Percentiles rank a stretch among this genome's conserved stretches.
Conservation (phyloP, 2,888 invertebrate species). For the Melolontha melolontha region DNA sequence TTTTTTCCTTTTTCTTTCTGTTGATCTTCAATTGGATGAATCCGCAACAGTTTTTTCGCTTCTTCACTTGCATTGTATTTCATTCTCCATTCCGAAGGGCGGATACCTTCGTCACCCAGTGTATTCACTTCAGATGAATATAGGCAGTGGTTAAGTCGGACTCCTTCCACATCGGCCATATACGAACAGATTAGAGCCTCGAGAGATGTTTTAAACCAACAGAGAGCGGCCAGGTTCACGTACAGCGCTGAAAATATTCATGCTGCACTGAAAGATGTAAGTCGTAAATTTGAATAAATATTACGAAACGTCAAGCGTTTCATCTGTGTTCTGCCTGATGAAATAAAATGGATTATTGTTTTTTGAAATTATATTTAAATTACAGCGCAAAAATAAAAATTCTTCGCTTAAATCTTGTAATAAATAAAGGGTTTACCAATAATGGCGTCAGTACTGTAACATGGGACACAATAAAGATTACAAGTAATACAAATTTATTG, state of each 20-base stretch:
- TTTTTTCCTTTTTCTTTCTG: conserved; percentile 7
- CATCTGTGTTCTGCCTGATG: no score
- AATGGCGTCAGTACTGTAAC: no score
- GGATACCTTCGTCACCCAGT: conserved; percentile 63
- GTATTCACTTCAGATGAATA: conserved; percentile 93
- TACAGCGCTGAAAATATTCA: conserved; percentile 94
- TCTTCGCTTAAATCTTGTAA: no score
- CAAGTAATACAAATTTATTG: no score
- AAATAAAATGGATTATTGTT: no score
- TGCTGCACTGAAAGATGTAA: conserved; percentile 86
- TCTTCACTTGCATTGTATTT: conserved; percentile 50
- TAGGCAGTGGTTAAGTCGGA: conserved; percentile 91
- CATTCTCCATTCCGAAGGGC: conserved; percentile 54
- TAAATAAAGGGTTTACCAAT: no score
- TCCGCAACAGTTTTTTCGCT: conserved; percentile 41
- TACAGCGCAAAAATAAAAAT: no score
- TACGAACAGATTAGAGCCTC: conserved; percentile 91
- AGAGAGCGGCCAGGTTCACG: conserved; percentile 81
- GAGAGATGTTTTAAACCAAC: conserved; percentile 76
- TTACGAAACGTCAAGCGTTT: no score
- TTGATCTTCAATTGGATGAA: conserved; percentile 11
- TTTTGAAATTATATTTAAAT: no score
- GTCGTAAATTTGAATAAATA: conserved; percentile 52
- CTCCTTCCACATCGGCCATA: conserved; percentile 91
- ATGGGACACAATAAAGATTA: no score